Base-by-base conservation (phyloP, 2,888 invertebrate species). In the Rhopalosiphum nymphaeae region DNA sequence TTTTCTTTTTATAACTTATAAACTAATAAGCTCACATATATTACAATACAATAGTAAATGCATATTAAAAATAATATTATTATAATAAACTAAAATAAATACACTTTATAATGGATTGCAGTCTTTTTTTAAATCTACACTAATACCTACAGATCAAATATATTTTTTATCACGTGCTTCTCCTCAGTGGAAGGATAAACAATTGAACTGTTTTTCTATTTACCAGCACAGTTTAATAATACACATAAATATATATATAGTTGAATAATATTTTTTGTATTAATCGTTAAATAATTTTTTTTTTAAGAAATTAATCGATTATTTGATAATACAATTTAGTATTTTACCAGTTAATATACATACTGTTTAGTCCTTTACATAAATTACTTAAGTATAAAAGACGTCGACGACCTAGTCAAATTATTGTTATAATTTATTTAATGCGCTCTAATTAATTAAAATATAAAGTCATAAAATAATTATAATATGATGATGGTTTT, bases 401-500 rank as follows among this genome's bases (percentile, higher is more conserved):
- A 78, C 13, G 57, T 89, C 44, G 44, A 44, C 57, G 29, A 44
- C 57, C 57, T 44, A 57, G 53, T 89, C 29, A 42, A 89, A 89
- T 90, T 49, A 21, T 90, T 90, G 26, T 90, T 36, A 90, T 91
- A 67, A 67, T 85, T 85, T 91, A 11, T 85, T 85, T 57, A 85
- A 57, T 57, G 44, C 44, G 3, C 29, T 44, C 11, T 85, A 57
- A 91, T 91, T 53, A 57, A 91, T 91, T 85, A 92, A 86, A 61
- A 87, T 92, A 36, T 46, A 42, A 91, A 87, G 91, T 92, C 61
- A 49, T 87, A 92, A 87, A 61, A 87, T 87, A 87, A 87, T 87
- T 49, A 87, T 61, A 57, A 87, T 61, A 87, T 85, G 46, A 61
- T 92, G 36, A 92, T 86, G 61, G 57, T 87, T 92, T 92, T 92